These are phyloP conservation scores for Drosophila recens DNA, from an alignment of 2,888 invertebrate species.

Conservation along the genomic window DNA sequence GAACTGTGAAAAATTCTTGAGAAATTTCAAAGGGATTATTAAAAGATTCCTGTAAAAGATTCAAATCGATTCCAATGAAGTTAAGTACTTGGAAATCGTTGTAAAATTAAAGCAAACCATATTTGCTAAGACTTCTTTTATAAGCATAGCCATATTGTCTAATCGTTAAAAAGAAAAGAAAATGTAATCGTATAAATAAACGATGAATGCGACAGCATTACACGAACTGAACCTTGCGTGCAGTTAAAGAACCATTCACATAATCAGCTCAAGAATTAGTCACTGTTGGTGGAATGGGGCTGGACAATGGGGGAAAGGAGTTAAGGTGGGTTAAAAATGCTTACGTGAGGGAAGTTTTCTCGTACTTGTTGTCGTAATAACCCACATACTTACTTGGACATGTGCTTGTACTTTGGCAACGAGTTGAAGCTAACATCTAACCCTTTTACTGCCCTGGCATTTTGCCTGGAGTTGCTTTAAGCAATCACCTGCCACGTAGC, in stretches of 20 bases:
- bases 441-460: slow-evolving; percentile 7
- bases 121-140: neutral
- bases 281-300: neutral
- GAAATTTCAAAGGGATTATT: too few relatives aligned
- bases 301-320: too few relatives aligned
- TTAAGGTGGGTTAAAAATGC: neutral
- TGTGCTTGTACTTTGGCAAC: neutral
- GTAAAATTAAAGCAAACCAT: neutral
- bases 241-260: slow-evolving; percentile 12
- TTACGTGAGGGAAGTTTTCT: slow-evolving; percentile 7
- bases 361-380: slow-evolving; percentile 5
- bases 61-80: too few relatives aligned
- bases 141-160: neutral
- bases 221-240: slow-evolving; percentile 3
- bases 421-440: slow-evolving; percentile 16
- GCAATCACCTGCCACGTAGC: slow-evolving; percentile 12
- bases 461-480: slow-evolving; percentile 5
- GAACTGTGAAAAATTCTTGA: too few relatives aligned
- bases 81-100: neutral
- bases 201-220: slow-evolving; percentile 1
- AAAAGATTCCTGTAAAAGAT: too few relatives aligned
- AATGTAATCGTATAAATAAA: neutral
- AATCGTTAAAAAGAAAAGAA: neutral
- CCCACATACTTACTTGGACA: neutral
- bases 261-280: slow-evolving; percentile 24